A percentile compares a stretch with the other conserved stretches of the same genome.
Conservation (phyloP, 2,113 vertebrate genomes). For the Protobothrops flavoviridis region DNA sequence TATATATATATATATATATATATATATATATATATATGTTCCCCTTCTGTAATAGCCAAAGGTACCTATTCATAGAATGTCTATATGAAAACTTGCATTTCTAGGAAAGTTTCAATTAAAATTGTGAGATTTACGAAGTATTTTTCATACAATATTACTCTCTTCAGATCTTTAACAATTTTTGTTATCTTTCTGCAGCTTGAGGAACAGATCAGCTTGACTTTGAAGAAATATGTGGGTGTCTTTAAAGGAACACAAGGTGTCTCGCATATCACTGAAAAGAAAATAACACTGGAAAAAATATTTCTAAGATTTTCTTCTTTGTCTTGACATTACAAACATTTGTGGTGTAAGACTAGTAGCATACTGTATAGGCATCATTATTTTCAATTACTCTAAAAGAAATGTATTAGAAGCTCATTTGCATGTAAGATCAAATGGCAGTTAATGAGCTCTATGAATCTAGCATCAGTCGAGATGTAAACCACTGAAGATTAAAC, state of each 20-base stretch:
- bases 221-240: neutral
- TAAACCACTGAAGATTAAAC: slow-evolving; percentile 15
- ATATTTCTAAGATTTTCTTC: neutral
- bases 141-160: neutral
- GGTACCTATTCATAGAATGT: neutral
- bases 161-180: neutral
- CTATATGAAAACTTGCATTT: neutral
- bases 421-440: neutral
- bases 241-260: neutral
- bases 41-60: neutral
- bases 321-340: neutral
- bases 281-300: neutral
- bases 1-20: too few species aligned
- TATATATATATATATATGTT: neutral
- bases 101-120: neutral
- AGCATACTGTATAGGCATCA: neutral
- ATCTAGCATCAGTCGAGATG: neutral
- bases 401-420: neutral
- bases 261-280: neutral
- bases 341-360: neutral
- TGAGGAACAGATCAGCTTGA: neutral
- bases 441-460: neutral
- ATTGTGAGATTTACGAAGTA: neutral
- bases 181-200: neutral
- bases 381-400: neutral